These are phyloP conservation scores for Euwallacea similis DNA, from an alignment of 1,140 invertebrate species.

Conservation along the genomic window DNA sequence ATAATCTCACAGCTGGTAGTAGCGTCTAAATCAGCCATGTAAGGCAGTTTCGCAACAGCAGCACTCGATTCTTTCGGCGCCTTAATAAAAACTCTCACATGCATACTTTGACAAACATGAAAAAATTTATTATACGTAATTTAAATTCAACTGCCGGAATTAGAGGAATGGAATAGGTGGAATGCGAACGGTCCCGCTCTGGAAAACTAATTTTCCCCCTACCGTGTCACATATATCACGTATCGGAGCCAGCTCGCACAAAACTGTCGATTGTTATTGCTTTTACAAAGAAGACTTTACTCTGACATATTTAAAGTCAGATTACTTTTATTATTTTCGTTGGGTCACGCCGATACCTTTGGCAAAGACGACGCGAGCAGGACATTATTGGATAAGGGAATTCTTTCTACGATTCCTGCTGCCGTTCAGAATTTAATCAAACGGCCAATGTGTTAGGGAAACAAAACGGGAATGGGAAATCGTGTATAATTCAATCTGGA, in stretches of 20 bases:
- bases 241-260: conserved; percentile 42
- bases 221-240: conserved; percentile 54
- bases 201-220: conserved; percentile 53
- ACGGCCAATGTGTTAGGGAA: conserved; percentile 44
- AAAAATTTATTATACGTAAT: conserved; percentile 41
- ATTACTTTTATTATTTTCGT: conserved; percentile 55
- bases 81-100: conserved; percentile 33
- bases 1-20: too few species aligned
- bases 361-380: conserved; percentile 34
- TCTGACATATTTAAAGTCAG: conserved; percentile 54
- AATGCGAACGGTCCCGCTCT: conserved; percentile 46
- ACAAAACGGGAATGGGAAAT: conserved; percentile 28
- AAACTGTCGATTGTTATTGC: conserved; percentile 51
- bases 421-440: conserved; percentile 45
- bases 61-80: not conserved
- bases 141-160: conserved; percentile 40
- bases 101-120: conserved; percentile 27
- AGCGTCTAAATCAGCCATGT: too few species aligned
- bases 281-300: conserved; percentile 54
- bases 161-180: conserved; percentile 39
- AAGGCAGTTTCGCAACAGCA: not conserved
- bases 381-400: conserved; percentile 40
- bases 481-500: conserved; percentile 31
- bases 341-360: conserved; percentile 43
- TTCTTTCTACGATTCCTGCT: conserved; percentile 31